These are phyloP conservation scores for Apamea monoglypha DNA, from an alignment of 2,888 invertebrate species.

Conservation along the genomic window DNA sequence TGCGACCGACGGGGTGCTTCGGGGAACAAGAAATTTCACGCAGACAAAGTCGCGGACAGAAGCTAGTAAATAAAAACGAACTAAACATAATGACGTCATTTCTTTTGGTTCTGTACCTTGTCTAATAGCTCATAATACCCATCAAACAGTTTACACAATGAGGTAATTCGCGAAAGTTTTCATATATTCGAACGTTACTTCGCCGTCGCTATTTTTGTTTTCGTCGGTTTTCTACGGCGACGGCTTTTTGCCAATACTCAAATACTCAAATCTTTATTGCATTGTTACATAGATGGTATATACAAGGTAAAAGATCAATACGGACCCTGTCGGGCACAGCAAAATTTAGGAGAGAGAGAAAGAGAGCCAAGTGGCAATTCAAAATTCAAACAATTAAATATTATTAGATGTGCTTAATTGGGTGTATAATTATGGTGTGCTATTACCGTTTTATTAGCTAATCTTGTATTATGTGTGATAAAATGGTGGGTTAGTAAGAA, in stretches of 20 bases:
- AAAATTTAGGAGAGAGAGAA: too few relatives aligned
- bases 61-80: not conserved
- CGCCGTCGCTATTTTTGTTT: constrained; percentile 51
- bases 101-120: not conserved
- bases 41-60: too few relatives aligned
- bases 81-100: not conserved
- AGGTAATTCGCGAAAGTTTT: constrained; percentile 44
- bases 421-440: too few relatives aligned
- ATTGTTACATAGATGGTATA: too few relatives aligned
- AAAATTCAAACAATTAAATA: too few relatives aligned
- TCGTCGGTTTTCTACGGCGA: constrained; percentile 16
- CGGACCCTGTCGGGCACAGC: too few relatives aligned
- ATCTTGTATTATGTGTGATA: not conserved
- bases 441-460: not conserved
- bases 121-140: constrained; percentile 8
- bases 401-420: too few relatives aligned
- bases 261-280: too few relatives aligned
- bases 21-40: too few relatives aligned
- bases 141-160: constrained; percentile 34
- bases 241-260: constrained; percentile 9
- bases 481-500: not conserved
- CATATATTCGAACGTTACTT: constrained; percentile 36
- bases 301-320: too few relatives aligned
- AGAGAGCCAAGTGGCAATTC: too few relatives aligned
- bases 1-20: too few relatives aligned